Evolutionary conservation across 92 coral and sea anemone species (phyloP).

Genomic region (Paramuricea clavata): DNA sequence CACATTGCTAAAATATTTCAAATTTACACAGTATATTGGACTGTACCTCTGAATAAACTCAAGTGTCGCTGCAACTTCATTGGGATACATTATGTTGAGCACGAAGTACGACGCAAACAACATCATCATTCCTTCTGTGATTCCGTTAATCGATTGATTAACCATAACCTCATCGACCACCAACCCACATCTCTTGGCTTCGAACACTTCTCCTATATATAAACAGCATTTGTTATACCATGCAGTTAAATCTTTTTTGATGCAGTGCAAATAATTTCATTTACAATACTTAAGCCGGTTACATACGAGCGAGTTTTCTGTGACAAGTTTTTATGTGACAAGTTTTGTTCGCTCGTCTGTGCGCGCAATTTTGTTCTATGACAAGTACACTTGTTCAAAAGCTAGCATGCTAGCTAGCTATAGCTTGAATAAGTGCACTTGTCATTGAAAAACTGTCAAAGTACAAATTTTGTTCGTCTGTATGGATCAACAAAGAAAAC

Average conservation of each 20-base stretch:
- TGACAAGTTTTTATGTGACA: no score
- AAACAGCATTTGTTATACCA: neutral
- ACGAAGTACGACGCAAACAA: constrained; percentile 7
- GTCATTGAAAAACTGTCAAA: no score
- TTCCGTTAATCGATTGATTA: neutral
- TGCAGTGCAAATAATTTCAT: neutral
- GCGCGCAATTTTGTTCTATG: no score
- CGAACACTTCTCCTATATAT: neutral
- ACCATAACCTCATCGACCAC: constrained; percentile 32
- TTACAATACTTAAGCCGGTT: neutral
- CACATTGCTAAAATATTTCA: neutral
- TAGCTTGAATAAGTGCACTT: no score
- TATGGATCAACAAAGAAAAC: no score
- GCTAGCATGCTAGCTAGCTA: no score
- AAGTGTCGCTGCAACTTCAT: neutral
- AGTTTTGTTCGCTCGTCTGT: no score
- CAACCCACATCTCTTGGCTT: constrained; percentile 14
- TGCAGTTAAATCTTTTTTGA: neutral
- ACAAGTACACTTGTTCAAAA: no score
- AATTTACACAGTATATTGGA: neutral
- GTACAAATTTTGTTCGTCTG: no score
- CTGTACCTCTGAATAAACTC: constrained; percentile 43
- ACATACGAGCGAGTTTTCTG: no score
- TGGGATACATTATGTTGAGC: constrained; percentile 11
- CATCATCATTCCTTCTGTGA: neutral